Conservation (phyloP, 2,113 vertebrate species). For the Cariama cristata region DNA sequence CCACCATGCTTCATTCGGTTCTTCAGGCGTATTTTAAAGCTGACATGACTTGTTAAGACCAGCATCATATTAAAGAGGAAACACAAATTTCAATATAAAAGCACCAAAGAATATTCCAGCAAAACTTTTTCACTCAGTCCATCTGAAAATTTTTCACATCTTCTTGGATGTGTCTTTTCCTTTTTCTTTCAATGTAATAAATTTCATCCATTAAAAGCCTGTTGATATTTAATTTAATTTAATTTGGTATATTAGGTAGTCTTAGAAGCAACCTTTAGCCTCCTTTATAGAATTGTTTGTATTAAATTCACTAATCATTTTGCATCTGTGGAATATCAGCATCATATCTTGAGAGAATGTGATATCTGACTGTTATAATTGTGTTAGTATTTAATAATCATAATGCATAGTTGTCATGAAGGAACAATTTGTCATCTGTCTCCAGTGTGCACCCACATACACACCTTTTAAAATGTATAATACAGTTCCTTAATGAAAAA, state of each 20-base stretch:
- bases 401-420: neutral
- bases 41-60: constrained; percentile 10
- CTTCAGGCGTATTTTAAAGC: constrained; percentile 10
- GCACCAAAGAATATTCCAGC: neutral
- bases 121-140: neutral
- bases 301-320: neutral
- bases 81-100: neutral
- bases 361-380: neutral
- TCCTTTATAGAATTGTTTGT: neutral
- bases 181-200: neutral
- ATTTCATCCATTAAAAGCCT: neutral
- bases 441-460: neutral
- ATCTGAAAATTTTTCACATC: neutral
- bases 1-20: constrained; percentile 37
- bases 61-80: neutral
- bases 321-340: neutral
- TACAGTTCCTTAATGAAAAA: neutral
- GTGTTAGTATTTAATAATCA: neutral
- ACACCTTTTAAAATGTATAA: neutral
- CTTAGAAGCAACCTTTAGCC: neutral
- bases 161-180: neutral
- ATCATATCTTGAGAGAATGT: neutral
- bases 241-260: neutral
- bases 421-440: neutral
- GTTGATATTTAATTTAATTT: neutral